Evolutionary conservation across 2,113 vertebrate genomes (phyloP), one percentile per base, ranked within the genome.

Genomic region (Acanthisitta chloris): DNA sequence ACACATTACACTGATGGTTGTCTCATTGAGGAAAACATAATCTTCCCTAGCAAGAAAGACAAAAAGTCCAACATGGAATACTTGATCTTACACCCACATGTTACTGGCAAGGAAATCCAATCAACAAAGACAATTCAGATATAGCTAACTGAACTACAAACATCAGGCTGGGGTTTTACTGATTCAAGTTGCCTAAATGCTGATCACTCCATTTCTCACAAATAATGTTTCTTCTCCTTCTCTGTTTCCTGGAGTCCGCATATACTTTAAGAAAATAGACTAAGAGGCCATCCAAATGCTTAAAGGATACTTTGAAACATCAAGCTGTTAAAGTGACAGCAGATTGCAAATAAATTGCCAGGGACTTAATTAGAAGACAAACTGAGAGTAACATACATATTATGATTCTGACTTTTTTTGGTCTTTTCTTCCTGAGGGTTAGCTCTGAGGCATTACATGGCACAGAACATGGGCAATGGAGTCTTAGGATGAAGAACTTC

Each of bases 271-370:
- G 89, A 79, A 70, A 54, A 31, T 3, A 24, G 20, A 59, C 45
- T 28, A 96, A 80, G 62, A 96, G 52, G 46, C 73, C 88, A 94
- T 62, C 71, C 54, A 15, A 62, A 87, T 97, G 90, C 80, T 86
- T 92, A 72, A 90, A 91, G 80, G n/a, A 72, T 88, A 93, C 43
- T 96, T 97, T 82, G 61, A 94, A 62, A 83, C 58, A 72, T 91
- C 58, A 83, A 45, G 90, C 74, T 83, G 93, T 42, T 66, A 79
- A 92, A 97, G 94, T 96, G 95, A 96, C 97, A 97, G 66, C 64
- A 95, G 72, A 93, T 86, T 91, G 66, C 48, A 96, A 94, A 88
- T 82, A 96, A 17, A 79, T 91, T 78, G 36, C 82, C 88, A 87
- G 76, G 78, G 82, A 69, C 58, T 95, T 96, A 93, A 93, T 85